Percentiles rank a stretch among this genome's conserved stretches.
Conservation (phyloP, 2,113 vertebrate species). For the Phalacrocorax aristotelis region DNA sequence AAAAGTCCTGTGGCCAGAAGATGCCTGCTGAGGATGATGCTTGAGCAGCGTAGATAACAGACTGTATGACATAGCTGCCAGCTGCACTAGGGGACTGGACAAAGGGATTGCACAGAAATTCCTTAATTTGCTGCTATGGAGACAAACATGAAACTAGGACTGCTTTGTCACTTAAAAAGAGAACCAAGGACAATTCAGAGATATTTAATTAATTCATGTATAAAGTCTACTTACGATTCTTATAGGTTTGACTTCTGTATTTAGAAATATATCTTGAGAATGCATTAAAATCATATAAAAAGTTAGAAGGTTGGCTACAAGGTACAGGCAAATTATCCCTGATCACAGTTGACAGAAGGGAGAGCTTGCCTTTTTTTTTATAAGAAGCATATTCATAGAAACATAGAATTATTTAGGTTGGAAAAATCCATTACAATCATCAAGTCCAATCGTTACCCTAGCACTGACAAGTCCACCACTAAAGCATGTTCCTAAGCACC, state of each 20-base stretch:
- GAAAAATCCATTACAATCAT: neutral
- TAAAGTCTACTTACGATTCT: neutral
- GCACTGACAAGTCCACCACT: too few relatives aligned
- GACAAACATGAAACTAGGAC: neutral
- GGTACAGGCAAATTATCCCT: neutral
- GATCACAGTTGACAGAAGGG: neutral
- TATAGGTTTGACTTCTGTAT: neutral
- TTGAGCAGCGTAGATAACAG: neutral
- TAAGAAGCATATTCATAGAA: neutral
- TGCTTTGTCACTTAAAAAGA: neutral
- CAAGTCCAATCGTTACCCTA: neutral
- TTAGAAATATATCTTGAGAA: neutral
- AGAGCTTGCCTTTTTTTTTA: neutral
- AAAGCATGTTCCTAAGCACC: too few relatives aligned
- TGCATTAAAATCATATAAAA: neutral
- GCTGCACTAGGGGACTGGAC: neutral
- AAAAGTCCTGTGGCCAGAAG: neutral
- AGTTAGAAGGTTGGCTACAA: neutral
- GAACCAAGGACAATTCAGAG: neutral
- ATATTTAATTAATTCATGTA: neutral
- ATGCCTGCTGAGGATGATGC: neutral
- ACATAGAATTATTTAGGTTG: neutral
- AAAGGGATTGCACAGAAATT: neutral
- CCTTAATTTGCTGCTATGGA: neutral
- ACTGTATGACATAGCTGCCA: neutral